A percentile compares a stretch with the other conserved stretches of the same genome.
phyloP scores from a whole-genome alignment of 2,888 invertebrate species.

The Lasius platythorax region DNA sequence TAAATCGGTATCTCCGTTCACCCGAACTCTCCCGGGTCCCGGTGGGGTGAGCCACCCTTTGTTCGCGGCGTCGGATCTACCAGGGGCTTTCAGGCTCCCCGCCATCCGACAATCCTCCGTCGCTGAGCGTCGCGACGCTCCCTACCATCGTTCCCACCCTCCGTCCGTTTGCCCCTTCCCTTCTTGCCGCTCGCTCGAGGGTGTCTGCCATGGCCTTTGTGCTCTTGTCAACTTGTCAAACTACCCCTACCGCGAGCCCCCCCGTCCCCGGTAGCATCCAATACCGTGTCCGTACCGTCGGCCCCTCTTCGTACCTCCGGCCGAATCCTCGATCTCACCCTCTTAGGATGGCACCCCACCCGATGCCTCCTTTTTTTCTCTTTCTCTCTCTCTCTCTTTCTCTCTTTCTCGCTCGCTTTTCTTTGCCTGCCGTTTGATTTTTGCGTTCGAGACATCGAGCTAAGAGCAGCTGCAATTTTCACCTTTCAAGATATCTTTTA shows the following conservation, averaged over 20 bases:
- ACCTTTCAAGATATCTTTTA: conserved; percentile 23
- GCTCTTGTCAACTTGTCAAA: conserved; percentile 86
- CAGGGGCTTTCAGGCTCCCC: conserved; percentile 73
- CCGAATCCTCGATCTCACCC: conserved; percentile 69
- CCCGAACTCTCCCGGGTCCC: conserved; percentile 69
- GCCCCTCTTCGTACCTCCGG: conserved; percentile 62
- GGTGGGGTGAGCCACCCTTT: conserved; percentile 74
- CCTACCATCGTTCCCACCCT: conserved; percentile 70
- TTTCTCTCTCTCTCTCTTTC: conserved; percentile 27
- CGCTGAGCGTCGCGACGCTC: conserved; percentile 88
- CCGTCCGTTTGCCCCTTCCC: conserved; percentile 63
- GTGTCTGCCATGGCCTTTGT: conserved; percentile 85
- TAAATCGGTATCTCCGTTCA: conserved; percentile 70
- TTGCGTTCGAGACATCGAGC: conserved; percentile 41
- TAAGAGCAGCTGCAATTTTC: conserved; percentile 48
- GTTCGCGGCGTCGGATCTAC: conserved; percentile 81
- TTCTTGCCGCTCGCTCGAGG: conserved; percentile 71
- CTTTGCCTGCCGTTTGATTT: conserved; percentile 64
- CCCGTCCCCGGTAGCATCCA: conserved; percentile 77
- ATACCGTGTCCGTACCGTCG: conserved; percentile 77
- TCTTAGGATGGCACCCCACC: conserved; percentile 60
- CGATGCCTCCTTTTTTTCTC: conserved; percentile 60
- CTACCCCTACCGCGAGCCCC: conserved; percentile 81
- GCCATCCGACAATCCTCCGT: conserved; percentile 72
- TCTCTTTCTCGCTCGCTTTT: conserved; percentile 60